These are phyloP conservation scores for Pterois miles DNA, from an alignment of 2,797 vertebrate genomes.

Conservation along the genomic window DNA sequence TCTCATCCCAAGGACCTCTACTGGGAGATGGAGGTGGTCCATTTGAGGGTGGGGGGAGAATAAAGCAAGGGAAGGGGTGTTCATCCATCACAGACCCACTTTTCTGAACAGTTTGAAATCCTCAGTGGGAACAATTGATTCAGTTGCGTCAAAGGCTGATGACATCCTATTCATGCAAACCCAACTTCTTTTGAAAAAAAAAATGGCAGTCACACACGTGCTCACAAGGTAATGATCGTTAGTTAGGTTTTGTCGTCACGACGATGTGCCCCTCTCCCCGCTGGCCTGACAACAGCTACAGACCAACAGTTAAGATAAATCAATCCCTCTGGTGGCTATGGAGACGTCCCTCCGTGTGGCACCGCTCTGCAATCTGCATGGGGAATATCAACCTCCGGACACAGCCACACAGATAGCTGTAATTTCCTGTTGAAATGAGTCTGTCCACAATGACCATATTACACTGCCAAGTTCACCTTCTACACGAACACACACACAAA, in stretches of 20 bases:
- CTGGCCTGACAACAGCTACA: constrained; percentile 37
- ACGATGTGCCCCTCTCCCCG: background rate
- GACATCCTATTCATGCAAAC: background rate
- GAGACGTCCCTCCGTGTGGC: constrained; percentile 45
- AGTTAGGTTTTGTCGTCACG: constrained; percentile 18
- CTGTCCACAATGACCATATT: constrained; percentile 60
- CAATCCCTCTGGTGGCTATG: constrained; percentile 47
- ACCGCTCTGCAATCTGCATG: constrained; percentile 45
- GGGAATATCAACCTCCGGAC: constrained; percentile 66
- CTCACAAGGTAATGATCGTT: constrained; percentile 18
- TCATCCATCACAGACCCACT: constrained; percentile 20
- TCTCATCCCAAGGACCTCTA: constrained; percentile 44
- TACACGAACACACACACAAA: constrained; percentile 13
- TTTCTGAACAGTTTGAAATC: constrained; percentile 24
- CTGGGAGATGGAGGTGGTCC: constrained; percentile 44
- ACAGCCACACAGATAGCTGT: constrained; percentile 56
- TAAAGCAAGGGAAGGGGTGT: background rate
- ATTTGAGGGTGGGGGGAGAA: background rate
- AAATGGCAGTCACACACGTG: background rate
- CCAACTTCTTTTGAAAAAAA: background rate
- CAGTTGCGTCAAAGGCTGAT: constrained; percentile 24
- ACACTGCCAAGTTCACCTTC: constrained; percentile 22
- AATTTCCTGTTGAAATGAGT: constrained; percentile 80
- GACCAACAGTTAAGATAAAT: constrained; percentile 44
- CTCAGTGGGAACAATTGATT: constrained; percentile 33